Evolutionary conservation across 2,888 invertebrate genomes (phyloP).

Genomic region (Emmelina monodactyla): DNA sequence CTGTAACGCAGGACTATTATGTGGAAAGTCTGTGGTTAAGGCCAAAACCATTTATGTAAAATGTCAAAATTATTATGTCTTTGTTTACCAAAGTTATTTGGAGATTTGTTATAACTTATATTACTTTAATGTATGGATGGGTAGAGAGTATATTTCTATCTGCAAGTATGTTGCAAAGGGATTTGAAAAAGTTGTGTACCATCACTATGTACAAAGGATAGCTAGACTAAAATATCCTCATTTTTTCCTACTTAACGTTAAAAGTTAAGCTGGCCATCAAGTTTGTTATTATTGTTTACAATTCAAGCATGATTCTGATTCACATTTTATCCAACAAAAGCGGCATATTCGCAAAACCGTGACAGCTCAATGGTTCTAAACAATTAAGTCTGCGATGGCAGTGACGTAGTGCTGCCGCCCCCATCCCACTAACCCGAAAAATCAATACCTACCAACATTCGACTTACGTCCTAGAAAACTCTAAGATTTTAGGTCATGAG

Average conservation of each 20-base stretch:
- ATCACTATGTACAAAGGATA: no score
- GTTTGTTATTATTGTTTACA: neutral
- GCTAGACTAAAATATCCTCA: no score
- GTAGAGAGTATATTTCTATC: no score
- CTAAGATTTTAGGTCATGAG: no score
- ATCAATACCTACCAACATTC: constrained; percentile 37
- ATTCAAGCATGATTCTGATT: constrained; percentile 1
- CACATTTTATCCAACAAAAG: neutral
- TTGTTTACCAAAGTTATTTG: no score
- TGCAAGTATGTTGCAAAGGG: no score
- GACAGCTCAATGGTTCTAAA: constrained; percentile 16
- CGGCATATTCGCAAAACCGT: constrained; percentile 8
- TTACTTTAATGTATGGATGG: no score
- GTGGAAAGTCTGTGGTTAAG: neutral
- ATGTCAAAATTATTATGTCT: neutral
- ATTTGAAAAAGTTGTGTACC: no score
- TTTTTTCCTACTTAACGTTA: no score
- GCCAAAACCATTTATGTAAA: neutral
- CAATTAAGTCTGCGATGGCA: neutral
- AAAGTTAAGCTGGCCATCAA: no score
- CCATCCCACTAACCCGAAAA: constrained; percentile 35
- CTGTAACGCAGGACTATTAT: neutral
- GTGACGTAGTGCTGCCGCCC: constrained; percentile 16
- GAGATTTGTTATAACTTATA: no score
- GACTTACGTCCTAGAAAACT: no score